A percentile compares a stretch with the other conserved stretches of the same genome.
Conservation (phyloP, 2,113 vertebrate genomes). For the Isurus oxyrinchus region DNA sequence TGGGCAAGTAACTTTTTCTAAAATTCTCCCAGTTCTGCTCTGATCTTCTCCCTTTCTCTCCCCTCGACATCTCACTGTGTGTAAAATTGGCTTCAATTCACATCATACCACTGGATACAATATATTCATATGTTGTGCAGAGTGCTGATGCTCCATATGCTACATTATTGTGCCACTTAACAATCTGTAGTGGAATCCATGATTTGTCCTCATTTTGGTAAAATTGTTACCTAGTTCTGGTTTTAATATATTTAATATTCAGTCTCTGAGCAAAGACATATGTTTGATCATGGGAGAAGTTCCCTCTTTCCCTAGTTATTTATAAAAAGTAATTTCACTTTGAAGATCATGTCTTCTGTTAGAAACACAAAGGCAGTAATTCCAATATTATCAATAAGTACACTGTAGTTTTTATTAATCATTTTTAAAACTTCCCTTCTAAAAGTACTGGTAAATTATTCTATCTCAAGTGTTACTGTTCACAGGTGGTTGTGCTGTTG, state of each 20-base stretch:
- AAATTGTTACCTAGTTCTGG: not conserved
- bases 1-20: not conserved
- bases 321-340: not conserved
- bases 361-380: not conserved
- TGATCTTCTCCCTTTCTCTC: not conserved
- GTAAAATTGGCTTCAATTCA: not conserved
- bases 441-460: not conserved
- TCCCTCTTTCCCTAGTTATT: not conserved
- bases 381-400: not conserved
- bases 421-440: not conserved
- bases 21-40: not conserved
- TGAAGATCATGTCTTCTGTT: not conserved
- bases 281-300: not conserved
- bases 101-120: not conserved
- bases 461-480: not conserved
- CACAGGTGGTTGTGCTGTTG: not conserved
- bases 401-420: not conserved
- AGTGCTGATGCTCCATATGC: not conserved
- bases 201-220: not conserved
- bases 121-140: too few species aligned
- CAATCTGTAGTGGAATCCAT: not conserved
- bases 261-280: not conserved
- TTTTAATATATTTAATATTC: not conserved
- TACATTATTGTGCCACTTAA: not conserved
- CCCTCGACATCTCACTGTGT: not conserved